These are phyloP conservation scores for Caenorhabditis sulstoni DNA, from an alignment of 2,888 invertebrate species.

Conservation along the genomic window DNA sequence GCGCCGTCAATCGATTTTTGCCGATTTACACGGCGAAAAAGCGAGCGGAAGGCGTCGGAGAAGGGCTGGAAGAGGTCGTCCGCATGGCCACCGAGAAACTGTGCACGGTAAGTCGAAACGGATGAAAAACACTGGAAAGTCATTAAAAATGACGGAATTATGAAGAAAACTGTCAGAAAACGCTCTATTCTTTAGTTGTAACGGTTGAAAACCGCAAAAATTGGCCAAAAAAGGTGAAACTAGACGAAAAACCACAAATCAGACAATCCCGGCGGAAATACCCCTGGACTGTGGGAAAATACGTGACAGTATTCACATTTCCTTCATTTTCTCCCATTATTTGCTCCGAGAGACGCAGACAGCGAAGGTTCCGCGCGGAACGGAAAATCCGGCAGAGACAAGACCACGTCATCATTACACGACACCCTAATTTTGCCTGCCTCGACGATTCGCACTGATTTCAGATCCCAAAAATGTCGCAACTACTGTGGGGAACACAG, in stretches of 20 bases:
- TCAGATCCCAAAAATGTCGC: slow-evolving; percentile 82
- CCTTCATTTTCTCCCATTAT: too few relatives aligned
- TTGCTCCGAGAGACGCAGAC: background rate
- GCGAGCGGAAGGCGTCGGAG: slow-evolving; percentile 27
- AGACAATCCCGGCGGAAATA: too few relatives aligned
- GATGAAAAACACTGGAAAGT: background rate
- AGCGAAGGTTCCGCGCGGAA: slow-evolving; percentile 9
- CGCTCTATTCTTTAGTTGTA: too few relatives aligned
- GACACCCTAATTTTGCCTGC: background rate
- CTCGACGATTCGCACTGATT: slow-evolving; percentile 15
- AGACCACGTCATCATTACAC: slow-evolving; percentile 13
- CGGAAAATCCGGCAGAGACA: background rate
- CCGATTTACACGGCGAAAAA: slow-evolving; percentile 39
- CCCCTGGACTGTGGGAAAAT: too few relatives aligned
- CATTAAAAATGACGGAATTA: too few relatives aligned
- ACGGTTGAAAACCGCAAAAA: background rate
- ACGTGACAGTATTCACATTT: too few relatives aligned
- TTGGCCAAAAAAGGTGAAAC: too few relatives aligned
- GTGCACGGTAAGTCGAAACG: slow-evolving; percentile 35
- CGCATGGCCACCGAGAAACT: slow-evolving; percentile 48
- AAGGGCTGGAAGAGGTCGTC: slow-evolving; percentile 29
- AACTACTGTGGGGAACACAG: slow-evolving; percentile 82
- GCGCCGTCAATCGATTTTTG: slow-evolving; percentile 80
- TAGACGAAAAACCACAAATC: too few relatives aligned
- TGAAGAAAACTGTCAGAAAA: too few relatives aligned